phyloP scores from a whole-genome alignment of 2,113 vertebrate genomes.

The Plecotus auritus region DNA sequence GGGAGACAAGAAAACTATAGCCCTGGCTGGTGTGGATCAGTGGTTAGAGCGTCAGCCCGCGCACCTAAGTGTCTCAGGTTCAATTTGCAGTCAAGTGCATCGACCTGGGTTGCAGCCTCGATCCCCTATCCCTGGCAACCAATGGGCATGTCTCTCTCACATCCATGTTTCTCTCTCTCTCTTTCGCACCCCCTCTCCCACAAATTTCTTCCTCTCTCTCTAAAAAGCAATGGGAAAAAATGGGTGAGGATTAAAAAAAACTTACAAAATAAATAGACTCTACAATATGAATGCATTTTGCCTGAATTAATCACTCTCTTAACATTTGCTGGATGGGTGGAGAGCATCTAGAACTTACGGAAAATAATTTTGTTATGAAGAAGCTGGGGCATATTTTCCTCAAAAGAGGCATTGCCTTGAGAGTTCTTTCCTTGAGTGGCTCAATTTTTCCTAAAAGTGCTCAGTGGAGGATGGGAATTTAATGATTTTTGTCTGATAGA shows the following conservation, averaged over 20 bases:
- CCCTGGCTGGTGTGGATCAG: no score
- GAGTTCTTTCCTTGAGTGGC: background rate
- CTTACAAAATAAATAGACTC: background rate
- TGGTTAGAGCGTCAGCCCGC: no score
- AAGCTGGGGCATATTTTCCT: background rate
- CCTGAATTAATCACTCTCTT: conserved; percentile 39
- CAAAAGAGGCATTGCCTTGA: background rate
- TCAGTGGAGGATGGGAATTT: conserved; percentile 6
- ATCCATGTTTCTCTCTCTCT: no score
- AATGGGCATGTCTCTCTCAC: no score
- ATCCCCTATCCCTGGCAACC: no score
- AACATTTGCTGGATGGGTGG: background rate
- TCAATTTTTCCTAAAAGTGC: conserved; percentile 19
- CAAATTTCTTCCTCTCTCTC: no score
- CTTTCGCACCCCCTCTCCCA: no score
- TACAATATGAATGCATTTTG: background rate
- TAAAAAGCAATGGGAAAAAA: no score
- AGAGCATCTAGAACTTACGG: conserved; percentile 18
- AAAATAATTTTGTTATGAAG: background rate
- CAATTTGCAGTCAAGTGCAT: no score
- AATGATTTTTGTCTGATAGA: background rate
- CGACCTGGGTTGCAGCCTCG: no score
- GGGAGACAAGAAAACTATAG: conserved; percentile 5
- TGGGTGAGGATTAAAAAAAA: no score
- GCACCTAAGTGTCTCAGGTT: no score